Conservation (phyloP, 2,888 invertebrate genomes). For the Erynnis tages region DNA sequence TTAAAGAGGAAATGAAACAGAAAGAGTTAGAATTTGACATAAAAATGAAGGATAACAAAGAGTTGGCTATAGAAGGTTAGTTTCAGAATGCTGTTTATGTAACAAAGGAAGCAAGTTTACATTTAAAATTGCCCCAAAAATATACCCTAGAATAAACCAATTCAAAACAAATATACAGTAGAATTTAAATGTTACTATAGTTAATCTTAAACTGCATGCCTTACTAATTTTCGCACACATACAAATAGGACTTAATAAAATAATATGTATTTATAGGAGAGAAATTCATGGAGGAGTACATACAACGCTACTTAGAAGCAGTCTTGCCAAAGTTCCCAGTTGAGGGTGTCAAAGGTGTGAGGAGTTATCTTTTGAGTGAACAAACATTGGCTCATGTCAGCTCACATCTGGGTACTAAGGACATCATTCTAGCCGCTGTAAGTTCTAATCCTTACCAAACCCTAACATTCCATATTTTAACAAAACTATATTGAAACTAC, state of each 20-base stretch:
- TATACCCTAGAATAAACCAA: no score
- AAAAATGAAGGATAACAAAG: constrained; percentile 84
- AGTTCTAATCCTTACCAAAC: constrained; percentile 52
- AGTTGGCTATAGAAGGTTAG: constrained; percentile 84
- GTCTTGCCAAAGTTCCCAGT: constrained; percentile 88
- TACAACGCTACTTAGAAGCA: constrained; percentile 85
- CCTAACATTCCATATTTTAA: no score
- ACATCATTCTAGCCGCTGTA: constrained; percentile 90
- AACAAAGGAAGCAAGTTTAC: no score
- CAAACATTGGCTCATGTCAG: constrained; percentile 87
- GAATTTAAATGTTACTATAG: no score
- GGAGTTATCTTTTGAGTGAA: constrained; percentile 84
- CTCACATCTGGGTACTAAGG: constrained; percentile 88
- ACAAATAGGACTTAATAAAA: no score
- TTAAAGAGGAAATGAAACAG: constrained; percentile 85
- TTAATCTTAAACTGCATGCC: no score
- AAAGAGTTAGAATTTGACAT: constrained; percentile 86
- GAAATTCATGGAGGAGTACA: constrained; percentile 83
- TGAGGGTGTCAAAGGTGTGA: constrained; percentile 87
- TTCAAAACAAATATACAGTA: no score
- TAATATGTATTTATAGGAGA: constrained; percentile 66
- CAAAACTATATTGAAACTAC: no score
- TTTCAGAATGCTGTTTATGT: no score
- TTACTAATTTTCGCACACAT: no score
- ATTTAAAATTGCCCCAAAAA: no score